Conservation (phyloP, 2,113 vertebrate species). For the Gasterosteus aculeatus region DNA sequence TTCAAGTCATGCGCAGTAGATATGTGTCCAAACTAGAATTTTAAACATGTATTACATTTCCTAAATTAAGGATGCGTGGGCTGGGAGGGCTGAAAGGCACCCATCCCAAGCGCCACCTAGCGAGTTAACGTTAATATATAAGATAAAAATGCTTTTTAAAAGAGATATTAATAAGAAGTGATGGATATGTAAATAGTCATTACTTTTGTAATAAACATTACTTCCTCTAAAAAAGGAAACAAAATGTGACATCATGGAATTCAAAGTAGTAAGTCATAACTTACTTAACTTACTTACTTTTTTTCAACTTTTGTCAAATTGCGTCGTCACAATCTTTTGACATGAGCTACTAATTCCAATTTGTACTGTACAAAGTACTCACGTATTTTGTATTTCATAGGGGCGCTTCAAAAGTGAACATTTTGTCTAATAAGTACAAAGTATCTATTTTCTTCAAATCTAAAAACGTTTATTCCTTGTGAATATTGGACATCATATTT, state of each 20-base stretch:
- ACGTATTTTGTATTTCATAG: background rate
- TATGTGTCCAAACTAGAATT: background rate
- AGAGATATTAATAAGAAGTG: background rate
- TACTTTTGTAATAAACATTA: background rate
- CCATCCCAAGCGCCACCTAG: slow-evolving; percentile 61
- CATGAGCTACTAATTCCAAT: background rate
- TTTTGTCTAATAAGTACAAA: background rate
- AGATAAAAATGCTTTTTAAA: background rate
- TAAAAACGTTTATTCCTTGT: background rate
- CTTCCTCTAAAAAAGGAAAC: background rate
- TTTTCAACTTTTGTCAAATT: background rate
- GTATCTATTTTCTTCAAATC: background rate
- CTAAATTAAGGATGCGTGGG: background rate
- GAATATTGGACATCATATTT: background rate
- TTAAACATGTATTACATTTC: background rate
- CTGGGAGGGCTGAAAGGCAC: background rate
- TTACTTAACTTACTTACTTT: no score
- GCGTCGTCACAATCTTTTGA: background rate
- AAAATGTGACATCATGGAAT: no score
- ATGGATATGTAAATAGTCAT: background rate
- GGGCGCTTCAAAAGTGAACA: background rate
- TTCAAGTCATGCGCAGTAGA: background rate
- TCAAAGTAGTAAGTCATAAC: no score
- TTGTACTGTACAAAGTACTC: background rate
- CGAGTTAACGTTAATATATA: background rate